Conservation (phyloP, 2,888 invertebrate species). For the Polyommatus iphigenia region DNA sequence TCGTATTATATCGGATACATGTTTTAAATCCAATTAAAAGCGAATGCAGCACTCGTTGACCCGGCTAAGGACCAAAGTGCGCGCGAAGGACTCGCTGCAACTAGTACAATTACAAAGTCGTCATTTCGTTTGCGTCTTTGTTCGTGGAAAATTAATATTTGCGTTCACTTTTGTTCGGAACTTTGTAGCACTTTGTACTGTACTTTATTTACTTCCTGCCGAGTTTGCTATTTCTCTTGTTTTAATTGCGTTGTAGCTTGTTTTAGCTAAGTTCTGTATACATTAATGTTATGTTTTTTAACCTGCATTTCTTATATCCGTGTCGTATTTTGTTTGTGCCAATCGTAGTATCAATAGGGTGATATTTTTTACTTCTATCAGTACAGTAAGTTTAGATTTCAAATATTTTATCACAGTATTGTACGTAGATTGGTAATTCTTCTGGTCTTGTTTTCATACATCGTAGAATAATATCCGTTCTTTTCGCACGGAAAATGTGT, state of each 20-base stretch:
- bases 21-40: background rate
- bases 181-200: background rate
- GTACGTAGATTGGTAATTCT: too few relatives aligned
- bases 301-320: background rate
- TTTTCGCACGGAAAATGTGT: too few relatives aligned
- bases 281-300: background rate
- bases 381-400: too few relatives aligned
- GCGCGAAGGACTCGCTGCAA: background rate
- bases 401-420: too few relatives aligned
- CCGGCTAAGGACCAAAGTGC: background rate
- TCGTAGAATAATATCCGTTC: too few relatives aligned
- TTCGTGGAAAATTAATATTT: constrained; percentile 19
- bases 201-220: background rate
- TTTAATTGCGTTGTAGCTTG: background rate
- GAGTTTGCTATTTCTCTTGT: background rate
- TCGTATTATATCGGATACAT: background rate
- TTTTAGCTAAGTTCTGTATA: background rate
- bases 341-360: too few relatives aligned
- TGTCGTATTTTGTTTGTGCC: too few relatives aligned
- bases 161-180: constrained; percentile 15
- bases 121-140: constrained; percentile 12
- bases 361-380: too few relatives aligned
- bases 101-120: constrained; percentile 16
- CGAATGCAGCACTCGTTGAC: constrained; percentile 9
- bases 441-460: too few relatives aligned